Base-by-base conservation (phyloP, 2,888 invertebrate genomes). In the Drosophila neonasuta region DNA sequence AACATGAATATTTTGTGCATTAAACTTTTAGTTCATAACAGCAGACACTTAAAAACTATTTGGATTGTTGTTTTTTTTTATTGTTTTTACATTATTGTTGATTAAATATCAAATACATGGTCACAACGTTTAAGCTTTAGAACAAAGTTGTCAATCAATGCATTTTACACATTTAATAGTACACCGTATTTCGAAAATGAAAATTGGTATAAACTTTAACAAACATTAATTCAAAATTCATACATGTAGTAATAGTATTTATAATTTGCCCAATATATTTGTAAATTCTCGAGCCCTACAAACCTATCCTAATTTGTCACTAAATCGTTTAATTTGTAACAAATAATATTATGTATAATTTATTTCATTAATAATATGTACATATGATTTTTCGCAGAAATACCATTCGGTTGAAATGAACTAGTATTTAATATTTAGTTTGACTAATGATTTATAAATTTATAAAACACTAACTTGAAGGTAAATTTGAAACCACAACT, bases 401-500 rank as follows among this genome's bases (percentile, higher is more conserved):
- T 61, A 60, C 36, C 34, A 39, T 52, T 71, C 39, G 29, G 46
- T 58, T 51, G 65, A 24, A 58, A 46, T 13, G 13, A 59, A 58
- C 50, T 29, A 42, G n/a, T 11, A 20, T 58, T 72, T 59, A 50
- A 48, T 64, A 54, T 62, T 57, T 61, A 62, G 55, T 32, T 77
- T 75, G 79, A 84, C 74, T 75, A 80, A 76, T 62, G 68, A 59
- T 68, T 60, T 46, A 56, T 64, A 39, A 64, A 63, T 63, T 51
- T 60, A 36, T 32, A 39, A 58, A 74, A 61, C 66, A 61, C 66
- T 36, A 45, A 66, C 59, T 73, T 65, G 48, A 55, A 66, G 74
- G 74, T 77, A 61, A 73, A 84, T 70, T 81, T 86, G 85, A 86
- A 83, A 83, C 86, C 82, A 86, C 86, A 81, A 84, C 76, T 68